These are phyloP conservation scores for Mamestra brassicae DNA, from an alignment of 2,888 invertebrate genomes.

Conservation along the genomic window DNA sequence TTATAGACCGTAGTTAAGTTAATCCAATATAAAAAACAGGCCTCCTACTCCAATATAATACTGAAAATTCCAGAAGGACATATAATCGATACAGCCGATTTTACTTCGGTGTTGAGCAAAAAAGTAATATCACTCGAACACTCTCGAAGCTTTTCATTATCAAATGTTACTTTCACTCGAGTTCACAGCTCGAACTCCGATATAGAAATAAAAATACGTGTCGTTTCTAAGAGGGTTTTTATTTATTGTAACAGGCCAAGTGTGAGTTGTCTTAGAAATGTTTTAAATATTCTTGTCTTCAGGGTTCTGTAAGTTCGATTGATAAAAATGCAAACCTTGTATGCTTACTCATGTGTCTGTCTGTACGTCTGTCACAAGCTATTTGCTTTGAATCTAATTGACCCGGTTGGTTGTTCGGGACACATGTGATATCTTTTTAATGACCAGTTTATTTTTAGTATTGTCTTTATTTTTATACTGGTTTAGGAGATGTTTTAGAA, in stretches of 20 bases:
- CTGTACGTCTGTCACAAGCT: too few species aligned
- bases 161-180: slow-evolving; percentile 58
- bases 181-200: slow-evolving; percentile 53
- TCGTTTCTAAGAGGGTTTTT: slow-evolving; percentile 38
- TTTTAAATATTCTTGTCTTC: background rate
- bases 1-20: too few species aligned
- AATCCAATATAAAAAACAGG: too few species aligned
- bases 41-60: background rate
- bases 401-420: too few species aligned
- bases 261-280: slow-evolving; percentile 1
- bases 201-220: slow-evolving; percentile 58
- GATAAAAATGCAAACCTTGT: too few species aligned
- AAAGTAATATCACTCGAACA: slow-evolving; percentile 47
- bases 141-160: slow-evolving; percentile 41
- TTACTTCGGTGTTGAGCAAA: slow-evolving; percentile 31
- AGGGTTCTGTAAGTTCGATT: too few species aligned
- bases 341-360: too few species aligned
- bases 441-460: too few species aligned
- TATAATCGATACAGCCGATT: slow-evolving; percentile 19
- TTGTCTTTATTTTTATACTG: too few species aligned
- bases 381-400: too few species aligned
- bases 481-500: too few species aligned
- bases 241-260: slow-evolving; percentile 56
- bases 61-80: background rate
- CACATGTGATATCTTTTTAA: too few species aligned